Conservation (phyloP, 2,113 vertebrate genomes). For the Barbus barbus region DNA sequence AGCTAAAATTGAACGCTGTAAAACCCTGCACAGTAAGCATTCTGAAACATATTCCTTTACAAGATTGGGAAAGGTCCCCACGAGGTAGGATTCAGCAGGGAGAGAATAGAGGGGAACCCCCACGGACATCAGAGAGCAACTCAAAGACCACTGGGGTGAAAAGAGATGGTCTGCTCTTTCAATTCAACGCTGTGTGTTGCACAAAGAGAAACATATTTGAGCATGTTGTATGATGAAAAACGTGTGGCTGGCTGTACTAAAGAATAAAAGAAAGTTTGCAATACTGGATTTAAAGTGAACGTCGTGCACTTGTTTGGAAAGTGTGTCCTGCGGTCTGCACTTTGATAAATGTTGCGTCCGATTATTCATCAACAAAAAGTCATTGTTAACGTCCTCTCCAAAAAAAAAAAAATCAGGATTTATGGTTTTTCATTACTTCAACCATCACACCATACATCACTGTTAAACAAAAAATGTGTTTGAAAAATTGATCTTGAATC, state of each 20-base stretch:
- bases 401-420: slow-evolving; percentile 29
- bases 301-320: not conserved
- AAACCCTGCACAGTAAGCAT: slow-evolving; percentile 37
- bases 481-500: slow-evolving; percentile 31
- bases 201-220: not conserved
- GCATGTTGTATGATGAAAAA: not conserved
- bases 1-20: slow-evolving; percentile 24
- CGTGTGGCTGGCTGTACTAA: not conserved
- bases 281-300: not conserved
- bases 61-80: slow-evolving; percentile 2
- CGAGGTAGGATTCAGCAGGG: not conserved
- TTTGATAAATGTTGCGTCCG: slow-evolving; percentile 42
- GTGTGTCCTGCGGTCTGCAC: not conserved
- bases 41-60: slow-evolving; percentile 29
- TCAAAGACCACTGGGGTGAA: slow-evolving; percentile 7
- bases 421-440: slow-evolving; percentile 41
- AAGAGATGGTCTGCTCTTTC: slow-evolving; percentile 20
- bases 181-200: not conserved
- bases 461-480: slow-evolving; percentile 18
- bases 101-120: slow-evolving; percentile 9
- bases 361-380: slow-evolving; percentile 35
- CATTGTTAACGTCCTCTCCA: not conserved
- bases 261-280: not conserved
- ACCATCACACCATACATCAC: slow-evolving; percentile 39
- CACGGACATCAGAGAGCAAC: slow-evolving; percentile 16